Conservation (phyloP, 2,888 invertebrate species). For the Polyommatus icarus region DNA sequence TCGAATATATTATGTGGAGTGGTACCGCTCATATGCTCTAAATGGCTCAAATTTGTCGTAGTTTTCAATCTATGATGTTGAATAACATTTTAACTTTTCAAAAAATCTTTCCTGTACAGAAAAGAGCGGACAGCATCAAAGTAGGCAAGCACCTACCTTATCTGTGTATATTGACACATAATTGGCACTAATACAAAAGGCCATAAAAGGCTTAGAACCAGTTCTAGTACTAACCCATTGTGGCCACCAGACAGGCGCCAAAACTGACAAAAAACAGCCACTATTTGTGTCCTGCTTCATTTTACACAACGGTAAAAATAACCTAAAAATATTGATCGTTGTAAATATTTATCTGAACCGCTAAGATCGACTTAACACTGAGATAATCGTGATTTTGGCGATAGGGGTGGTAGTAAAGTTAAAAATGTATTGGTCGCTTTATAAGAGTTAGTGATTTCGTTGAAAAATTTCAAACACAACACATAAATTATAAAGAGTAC, state of each 20-base stretch:
- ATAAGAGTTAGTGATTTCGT: too few relatives aligned
- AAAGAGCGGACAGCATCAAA: neutral
- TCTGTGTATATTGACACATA: neutral
- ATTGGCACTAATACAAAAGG: constrained; percentile 16
- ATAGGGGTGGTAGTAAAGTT: neutral
- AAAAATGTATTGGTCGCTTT: too few relatives aligned
- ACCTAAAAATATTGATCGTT: neutral
- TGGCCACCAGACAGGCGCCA: constrained; percentile 24
- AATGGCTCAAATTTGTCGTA: too few relatives aligned
- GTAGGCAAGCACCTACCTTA: neutral
- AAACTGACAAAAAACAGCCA: neutral
- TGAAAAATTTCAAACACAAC: too few relatives aligned
- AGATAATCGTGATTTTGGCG: neutral
- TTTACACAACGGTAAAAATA: constrained; percentile 21
- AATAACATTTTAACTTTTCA: neutral
- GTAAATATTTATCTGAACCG: neutral
- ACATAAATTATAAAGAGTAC: too few relatives aligned
- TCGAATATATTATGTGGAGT: too few relatives aligned
- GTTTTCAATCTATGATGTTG: too few relatives aligned
- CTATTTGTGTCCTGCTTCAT: neutral
- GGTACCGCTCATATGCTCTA: too few relatives aligned
- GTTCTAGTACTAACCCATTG: constrained; percentile 21
- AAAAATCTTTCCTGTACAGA: neutral
- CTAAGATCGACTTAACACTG: neutral
- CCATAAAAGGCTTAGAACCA: constrained; percentile 4